A percentile compares a stretch with the other conserved stretches of the same genome.
Evolutionary conservation across 1,140 invertebrate species (phyloP).

Genomic region (Gonioctena quinquepunctata): DNA sequence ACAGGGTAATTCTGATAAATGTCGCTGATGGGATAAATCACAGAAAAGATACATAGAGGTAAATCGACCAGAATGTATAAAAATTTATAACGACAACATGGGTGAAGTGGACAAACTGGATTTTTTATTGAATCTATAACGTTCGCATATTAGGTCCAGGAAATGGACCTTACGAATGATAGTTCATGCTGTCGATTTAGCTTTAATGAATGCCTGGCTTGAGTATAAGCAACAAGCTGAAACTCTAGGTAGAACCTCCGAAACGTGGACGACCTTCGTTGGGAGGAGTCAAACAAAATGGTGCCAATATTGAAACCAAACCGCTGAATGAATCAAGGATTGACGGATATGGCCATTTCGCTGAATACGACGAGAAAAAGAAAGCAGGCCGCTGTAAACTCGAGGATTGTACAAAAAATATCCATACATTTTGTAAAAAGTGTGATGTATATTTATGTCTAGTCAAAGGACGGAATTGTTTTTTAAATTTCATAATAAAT

Average conservation of each 20-base stretch:
- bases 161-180: conserved; percentile 47
- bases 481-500: too few relatives aligned
- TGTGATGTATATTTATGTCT: neutral
- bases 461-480: neutral
- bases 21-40: conserved; percentile 14
- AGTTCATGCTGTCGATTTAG: conserved; percentile 42
- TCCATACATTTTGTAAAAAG: neutral
- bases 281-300: too few relatives aligned
- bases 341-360: neutral
- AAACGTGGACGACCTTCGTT: too few relatives aligned
- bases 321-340: neutral
- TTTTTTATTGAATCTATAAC: conserved; percentile 34
- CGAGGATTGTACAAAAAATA: neutral
- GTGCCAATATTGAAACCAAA: too few relatives aligned
- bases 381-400: neutral
- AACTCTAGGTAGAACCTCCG: too few relatives aligned
- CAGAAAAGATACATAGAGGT: conserved; percentile 39
- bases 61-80: conserved; percentile 49
- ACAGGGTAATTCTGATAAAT: neutral
- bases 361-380: neutral
- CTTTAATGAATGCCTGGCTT: conserved; percentile 14
- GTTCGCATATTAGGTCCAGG: conserved; percentile 42
- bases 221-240: conserved; percentile 15
- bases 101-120: conserved; percentile 52
- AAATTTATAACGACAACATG: conserved; percentile 50